Evolutionary conservation across 2,113 vertebrate species (phyloP).

Genomic region (Cercocebus atys): DNA sequence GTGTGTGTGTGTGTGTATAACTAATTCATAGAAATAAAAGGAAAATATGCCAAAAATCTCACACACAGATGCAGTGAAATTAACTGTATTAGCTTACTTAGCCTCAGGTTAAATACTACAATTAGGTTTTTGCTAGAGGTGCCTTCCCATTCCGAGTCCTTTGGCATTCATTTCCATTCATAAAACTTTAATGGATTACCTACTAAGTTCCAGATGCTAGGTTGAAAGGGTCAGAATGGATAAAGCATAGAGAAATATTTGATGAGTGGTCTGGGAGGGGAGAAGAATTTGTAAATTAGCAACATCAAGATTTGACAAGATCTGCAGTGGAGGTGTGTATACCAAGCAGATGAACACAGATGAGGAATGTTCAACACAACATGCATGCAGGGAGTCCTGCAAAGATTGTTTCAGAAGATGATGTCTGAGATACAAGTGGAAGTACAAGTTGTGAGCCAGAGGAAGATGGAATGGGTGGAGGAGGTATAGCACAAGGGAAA

Average conservation of each 20-base stretch:
- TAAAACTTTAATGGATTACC: background rate
- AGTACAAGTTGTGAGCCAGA: background rate
- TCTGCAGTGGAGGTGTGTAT: background rate
- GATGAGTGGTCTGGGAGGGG: background rate
- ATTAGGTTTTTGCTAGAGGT: background rate
- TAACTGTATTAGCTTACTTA: background rate
- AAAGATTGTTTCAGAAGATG: background rate
- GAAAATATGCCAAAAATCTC: background rate
- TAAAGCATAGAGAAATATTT: background rate
- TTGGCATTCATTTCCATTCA: background rate
- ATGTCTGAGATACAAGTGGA: background rate
- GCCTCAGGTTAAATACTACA: background rate
- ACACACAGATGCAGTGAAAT: background rate
- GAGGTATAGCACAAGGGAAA: rapidly evolving
- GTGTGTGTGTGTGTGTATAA: background rate
- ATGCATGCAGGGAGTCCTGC: background rate
- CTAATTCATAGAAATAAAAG: background rate
- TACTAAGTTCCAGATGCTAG: background rate
- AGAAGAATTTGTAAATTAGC: background rate
- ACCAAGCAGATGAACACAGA: background rate
- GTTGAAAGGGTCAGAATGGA: background rate
- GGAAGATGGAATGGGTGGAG: background rate
- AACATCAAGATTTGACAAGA: background rate
- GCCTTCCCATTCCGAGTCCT: background rate
- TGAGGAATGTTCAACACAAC: background rate